These are phyloP conservation scores for Dryoscopus gambensis DNA, from an alignment of 2,113 vertebrate genomes.

Conservation along the genomic window DNA sequence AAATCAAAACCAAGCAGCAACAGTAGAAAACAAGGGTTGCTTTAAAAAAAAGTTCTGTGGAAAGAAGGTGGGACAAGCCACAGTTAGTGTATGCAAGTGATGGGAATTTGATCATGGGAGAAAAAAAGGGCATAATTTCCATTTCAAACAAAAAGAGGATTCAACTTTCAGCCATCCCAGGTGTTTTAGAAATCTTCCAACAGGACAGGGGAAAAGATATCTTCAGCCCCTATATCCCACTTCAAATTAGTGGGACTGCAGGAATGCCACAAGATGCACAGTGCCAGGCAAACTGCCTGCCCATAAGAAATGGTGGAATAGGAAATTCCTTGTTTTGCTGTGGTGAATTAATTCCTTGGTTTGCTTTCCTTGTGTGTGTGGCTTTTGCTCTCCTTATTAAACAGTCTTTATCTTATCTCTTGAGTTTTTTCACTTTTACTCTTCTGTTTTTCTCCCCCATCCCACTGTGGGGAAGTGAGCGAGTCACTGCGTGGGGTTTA, in stretches of 20 bases:
- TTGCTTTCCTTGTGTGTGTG: background rate
- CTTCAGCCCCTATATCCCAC: background rate
- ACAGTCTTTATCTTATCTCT: background rate
- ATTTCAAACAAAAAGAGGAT: background rate
- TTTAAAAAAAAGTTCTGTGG: background rate
- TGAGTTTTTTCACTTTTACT: background rate
- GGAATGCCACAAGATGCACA: accelerated
- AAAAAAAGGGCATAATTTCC: background rate
- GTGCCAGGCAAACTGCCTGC: background rate
- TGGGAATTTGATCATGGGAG: background rate
- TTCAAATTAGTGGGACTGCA: background rate
- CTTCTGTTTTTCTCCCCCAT: background rate
- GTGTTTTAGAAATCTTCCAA: background rate
- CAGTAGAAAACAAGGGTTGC: background rate
- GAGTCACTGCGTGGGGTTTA: background rate
- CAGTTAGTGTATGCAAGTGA: background rate
- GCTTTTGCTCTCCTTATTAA: background rate
- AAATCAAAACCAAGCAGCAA: background rate
- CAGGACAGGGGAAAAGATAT: background rate
- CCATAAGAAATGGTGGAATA: background rate
- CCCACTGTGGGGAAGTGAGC: background rate
- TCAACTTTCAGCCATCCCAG: background rate
- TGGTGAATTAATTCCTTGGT: background rate
- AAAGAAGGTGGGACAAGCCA: background rate
- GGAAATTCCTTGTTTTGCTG: background rate